A percentile compares a stretch with the other conserved stretches of the same genome.
These are phyloP conservation scores for Clarias macrocephalus DNA, from an alignment of 2,113 vertebrate genomes.

Conservation along the genomic window DNA sequence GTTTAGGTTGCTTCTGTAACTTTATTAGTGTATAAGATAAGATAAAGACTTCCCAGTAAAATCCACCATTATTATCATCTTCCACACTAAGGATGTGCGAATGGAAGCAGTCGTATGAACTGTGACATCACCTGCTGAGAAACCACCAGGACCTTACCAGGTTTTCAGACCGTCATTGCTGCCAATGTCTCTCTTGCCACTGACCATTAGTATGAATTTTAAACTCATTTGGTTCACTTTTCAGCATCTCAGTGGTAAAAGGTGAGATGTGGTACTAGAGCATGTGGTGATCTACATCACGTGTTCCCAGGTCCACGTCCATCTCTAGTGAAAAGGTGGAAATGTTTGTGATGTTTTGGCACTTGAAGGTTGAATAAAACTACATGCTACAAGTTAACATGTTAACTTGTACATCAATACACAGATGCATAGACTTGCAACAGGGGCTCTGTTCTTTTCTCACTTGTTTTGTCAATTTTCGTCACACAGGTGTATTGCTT, in stretches of 20 bases:
- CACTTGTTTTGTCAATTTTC: not conserved
- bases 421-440: not conserved
- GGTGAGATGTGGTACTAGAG: no score
- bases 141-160: constrained; percentile 21
- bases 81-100: not conserved
- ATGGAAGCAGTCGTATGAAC: not conserved
- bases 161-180: constrained; percentile 14
- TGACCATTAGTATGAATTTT: not conserved
- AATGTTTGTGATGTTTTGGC: no score
- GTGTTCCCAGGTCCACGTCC: not conserved
- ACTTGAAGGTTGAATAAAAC: not conserved
- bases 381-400: no score
- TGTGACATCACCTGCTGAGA: not conserved
- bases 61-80: not conserved
- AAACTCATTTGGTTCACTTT: not conserved
- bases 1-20: not conserved
- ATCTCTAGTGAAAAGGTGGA: not conserved
- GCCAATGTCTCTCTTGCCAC: not conserved
- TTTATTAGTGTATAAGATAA: not conserved
- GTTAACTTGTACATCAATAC: not conserved
- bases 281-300: not conserved
- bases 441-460: not conserved
- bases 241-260: not conserved
- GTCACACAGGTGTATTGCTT: not conserved
- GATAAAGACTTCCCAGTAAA: not conserved